Percentiles rank a stretch among this genome's conserved stretches.
phyloP scores from a whole-genome alignment of 2,113 vertebrate genomes.

The Larimichthys crocea region DNA sequence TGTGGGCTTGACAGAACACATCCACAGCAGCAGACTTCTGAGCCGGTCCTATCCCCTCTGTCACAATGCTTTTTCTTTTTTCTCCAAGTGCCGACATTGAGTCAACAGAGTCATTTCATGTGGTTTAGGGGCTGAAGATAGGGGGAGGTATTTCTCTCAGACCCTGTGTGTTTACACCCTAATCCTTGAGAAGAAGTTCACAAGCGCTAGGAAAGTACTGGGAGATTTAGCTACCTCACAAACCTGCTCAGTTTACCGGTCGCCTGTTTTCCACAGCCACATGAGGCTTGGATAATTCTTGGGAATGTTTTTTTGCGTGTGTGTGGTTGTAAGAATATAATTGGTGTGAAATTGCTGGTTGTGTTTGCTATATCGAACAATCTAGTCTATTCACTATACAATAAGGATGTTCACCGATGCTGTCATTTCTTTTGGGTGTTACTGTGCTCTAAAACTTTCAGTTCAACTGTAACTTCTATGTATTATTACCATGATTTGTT shows the following conservation, averaged over 20 bases:
- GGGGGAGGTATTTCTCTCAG: conserved; percentile 58
- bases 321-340: conserved; percentile 21
- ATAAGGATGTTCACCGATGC: background rate
- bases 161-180: conserved; percentile 67
- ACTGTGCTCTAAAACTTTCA: background rate
- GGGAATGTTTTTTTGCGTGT: conserved; percentile 51
- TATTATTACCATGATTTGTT: background rate
- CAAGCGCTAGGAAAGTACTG: conserved; percentile 66
- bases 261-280: conserved; percentile 32
- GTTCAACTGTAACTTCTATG: background rate
- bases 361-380: background rate
- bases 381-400: background rate
- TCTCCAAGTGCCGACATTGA: conserved; percentile 30
- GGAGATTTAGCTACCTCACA: conserved; percentile 66
- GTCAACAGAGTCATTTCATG: conserved; percentile 62
- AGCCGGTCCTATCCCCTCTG: conserved; percentile 16
- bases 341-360: conserved; percentile 16
- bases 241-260: conserved; percentile 55
- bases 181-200: conserved; percentile 72
- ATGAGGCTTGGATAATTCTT: conserved; percentile 42
- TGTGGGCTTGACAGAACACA: conserved; percentile 26
- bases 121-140: conserved; percentile 53
- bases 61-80: conserved; percentile 6
- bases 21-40: conserved; percentile 5
- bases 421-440: background rate